Evolutionary conservation across 2,113 vertebrate species (phyloP).

Genomic region (Eurystomus gularis): DNA sequence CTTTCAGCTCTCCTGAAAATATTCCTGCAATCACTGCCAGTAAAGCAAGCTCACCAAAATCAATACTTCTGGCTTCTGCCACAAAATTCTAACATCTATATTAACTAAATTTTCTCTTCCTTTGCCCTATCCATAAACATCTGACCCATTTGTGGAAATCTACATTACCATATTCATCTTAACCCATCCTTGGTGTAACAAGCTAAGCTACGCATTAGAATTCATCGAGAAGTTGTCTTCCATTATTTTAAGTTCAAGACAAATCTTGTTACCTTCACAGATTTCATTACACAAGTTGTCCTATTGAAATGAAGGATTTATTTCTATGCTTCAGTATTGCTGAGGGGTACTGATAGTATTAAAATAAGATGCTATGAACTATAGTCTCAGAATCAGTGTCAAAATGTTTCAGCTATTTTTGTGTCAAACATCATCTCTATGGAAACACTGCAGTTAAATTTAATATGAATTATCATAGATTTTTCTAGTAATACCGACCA

Average conservation of each 20-base stretch:
- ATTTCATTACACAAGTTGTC: neutral
- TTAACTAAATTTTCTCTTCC: neutral
- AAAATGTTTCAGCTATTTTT: constrained; percentile 56
- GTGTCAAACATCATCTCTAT: constrained; percentile 44
- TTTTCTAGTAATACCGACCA: neutral
- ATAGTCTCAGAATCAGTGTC: neutral
- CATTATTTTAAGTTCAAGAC: neutral
- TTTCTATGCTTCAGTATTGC: neutral
- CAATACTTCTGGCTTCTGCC: neutral
- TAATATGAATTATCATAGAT: neutral
- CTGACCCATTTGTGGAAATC: neutral
- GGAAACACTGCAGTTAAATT: constrained; percentile 28
- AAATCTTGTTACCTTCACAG: neutral
- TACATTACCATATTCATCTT: neutral
- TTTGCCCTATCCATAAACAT: neutral
- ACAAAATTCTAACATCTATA: neutral
- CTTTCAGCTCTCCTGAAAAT: neutral
- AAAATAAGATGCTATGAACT: neutral
- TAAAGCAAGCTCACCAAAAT: neutral
- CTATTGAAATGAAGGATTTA: neutral
- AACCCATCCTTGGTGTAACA: neutral
- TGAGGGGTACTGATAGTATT: neutral
- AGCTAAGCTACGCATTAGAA: neutral
- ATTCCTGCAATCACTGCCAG: neutral
- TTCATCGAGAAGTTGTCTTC: neutral